Percentiles rank a stretch among this genome's conserved stretches.
Evolutionary conservation across 2,113 vertebrate species (phyloP).

Genomic region (Struthio camelus): DNA sequence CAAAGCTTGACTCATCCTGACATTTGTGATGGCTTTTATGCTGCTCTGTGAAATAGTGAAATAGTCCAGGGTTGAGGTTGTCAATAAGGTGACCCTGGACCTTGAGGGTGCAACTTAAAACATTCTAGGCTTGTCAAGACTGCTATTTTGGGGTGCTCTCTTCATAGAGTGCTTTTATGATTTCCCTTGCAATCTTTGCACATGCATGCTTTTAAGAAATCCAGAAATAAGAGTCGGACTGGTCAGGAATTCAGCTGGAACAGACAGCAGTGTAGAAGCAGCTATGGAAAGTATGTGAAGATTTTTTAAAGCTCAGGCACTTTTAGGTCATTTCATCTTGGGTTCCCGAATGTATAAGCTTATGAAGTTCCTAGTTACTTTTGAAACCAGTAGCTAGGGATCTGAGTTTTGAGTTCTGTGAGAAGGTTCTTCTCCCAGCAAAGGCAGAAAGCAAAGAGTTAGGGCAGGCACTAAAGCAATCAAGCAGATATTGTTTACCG

Average conservation of each 20-base stretch:
- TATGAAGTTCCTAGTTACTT: neutral
- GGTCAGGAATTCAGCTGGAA: neutral
- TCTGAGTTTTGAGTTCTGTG: neutral
- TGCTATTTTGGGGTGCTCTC: neutral
- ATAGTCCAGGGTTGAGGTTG: neutral
- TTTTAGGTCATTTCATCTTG: neutral
- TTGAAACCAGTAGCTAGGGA: neutral
- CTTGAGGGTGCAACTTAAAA: neutral
- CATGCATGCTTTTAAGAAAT: neutral
- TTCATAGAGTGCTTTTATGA: neutral
- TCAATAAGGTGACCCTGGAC: neutral
- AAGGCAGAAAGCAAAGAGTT: neutral
- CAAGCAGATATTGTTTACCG: neutral
- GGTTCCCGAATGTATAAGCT: neutral
- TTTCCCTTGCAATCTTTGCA: neutral
- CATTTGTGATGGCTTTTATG: conserved; percentile 20
- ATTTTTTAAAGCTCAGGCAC: neutral
- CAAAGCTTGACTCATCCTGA: conserved; percentile 3
- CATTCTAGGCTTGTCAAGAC: neutral
- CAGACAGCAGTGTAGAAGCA: neutral
- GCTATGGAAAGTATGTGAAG: neutral
- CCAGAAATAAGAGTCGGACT: neutral
- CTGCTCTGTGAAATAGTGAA: neutral
- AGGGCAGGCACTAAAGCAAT: neutral
- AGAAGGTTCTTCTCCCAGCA: neutral